Evolutionary conservation across 2,113 vertebrate species (phyloP).

Genomic region (Lophotis ruficrista): DNA sequence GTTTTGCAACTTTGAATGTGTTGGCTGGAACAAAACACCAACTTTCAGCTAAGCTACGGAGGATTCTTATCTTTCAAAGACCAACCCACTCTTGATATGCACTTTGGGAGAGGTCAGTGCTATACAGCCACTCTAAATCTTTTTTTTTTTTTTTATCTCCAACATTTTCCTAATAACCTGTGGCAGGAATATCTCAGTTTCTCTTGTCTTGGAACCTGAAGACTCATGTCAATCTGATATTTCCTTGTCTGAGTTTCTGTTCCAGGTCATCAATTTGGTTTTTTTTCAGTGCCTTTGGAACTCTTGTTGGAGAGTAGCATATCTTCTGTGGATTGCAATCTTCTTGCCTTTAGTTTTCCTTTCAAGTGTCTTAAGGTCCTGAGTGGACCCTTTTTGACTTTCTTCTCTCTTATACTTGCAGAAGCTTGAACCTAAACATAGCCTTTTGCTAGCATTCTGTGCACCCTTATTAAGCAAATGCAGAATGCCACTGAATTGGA

Average conservation of each 20-base stretch:
- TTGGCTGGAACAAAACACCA: neutral
- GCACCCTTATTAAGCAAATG: neutral
- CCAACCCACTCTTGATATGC: neutral
- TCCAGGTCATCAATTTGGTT: neutral
- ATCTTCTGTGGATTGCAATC: neutral
- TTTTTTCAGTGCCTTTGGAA: slow-evolving; percentile 2
- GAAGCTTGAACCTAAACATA: neutral
- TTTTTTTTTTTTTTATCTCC: neutral
- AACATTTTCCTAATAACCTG: neutral
- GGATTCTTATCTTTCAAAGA: neutral
- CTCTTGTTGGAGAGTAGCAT: neutral
- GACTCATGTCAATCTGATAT: neutral
- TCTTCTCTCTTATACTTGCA: neutral
- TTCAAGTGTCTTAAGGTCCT: neutral
- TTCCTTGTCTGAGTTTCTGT: slow-evolving; percentile 14
- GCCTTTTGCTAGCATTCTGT: neutral
- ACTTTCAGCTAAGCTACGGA: neutral
- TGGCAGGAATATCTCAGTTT: slow-evolving; percentile 7
- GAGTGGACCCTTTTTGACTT: neutral
- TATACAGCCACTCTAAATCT: neutral
- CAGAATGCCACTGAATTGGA: neutral
- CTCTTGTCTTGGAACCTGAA: neutral
- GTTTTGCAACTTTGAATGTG: neutral
- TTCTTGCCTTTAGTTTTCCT: slow-evolving; percentile 15
- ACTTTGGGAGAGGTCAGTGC: neutral